Evolutionary conservation across 2,797 vertebrate genomes (phyloP), one percentile per base, ranked within the genome.

Genomic region (Pseudochromis fuscus): DNA sequence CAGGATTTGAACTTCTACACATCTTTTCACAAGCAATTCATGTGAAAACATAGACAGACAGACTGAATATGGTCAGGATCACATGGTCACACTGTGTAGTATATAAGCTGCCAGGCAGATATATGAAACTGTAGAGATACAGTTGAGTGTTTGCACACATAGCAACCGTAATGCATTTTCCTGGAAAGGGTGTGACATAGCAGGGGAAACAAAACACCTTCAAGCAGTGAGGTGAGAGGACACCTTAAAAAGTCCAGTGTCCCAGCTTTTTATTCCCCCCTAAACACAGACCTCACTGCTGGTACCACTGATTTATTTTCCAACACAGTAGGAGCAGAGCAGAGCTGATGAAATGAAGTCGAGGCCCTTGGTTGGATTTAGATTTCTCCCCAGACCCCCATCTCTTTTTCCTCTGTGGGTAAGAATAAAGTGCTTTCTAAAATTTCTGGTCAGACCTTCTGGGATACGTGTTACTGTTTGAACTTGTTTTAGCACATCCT

Each of bases 141-240:
- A 69, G 61, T 21, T 52, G 15, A n/a, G 38, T 51, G 45, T 77
- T 77, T 81, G 56, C 65, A 77, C 68, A 77, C n/a, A 57, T 19
- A 79, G 71, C 59, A 73, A 67, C 68, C 0, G 3, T 58, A 27
- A 7, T 12, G 48, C 10, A 40, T 71, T 69, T 78, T 79, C 74
- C 53, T 53, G 37, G 75, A 86, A 84, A 70, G 42, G 58, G 55
- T 50, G 75, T 19, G 48, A 37, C 13, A 37, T 37, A 13, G 35
- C 5, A 18, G 62, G 46, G 42, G 12, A 61, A 58, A 15, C 53
- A 37, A 60, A 77, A 77, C 31, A 46, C 53, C 25, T 42, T 48
- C n/a, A 45, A 62, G 45, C 13, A 23, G 13, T 25, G 19, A 38
- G 49, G 16, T 23, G 40, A 59, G 21, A 46, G 23, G 5, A 30